Evolutionary conservation across 1,140 invertebrate genomes (phyloP), one percentile per base, ranked within the genome.

Genomic region (Chrysoperla carnea): DNA sequence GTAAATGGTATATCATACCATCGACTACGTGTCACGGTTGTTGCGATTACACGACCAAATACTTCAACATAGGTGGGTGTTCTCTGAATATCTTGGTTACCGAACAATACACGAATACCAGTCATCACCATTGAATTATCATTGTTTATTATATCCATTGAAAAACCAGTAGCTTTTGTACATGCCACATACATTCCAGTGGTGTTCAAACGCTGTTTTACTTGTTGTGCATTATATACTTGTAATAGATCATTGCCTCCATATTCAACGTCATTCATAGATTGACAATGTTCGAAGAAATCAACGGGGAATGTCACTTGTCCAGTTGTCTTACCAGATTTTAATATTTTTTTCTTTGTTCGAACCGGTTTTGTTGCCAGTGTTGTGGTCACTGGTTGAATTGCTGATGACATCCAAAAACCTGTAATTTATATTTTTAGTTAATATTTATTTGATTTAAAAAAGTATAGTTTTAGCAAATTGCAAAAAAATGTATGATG

Each of bases 1-100:
- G 90, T 93, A 35, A 97, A 72, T 0, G 93, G 91, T 44, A 97
- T 76, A 59, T 97, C 93, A 59, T 88, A 95, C 92, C 92, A 97
- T 9, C 93, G 74, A 48, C 79, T 79, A 38, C 87, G 69, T 1
- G 74, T 76, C 5, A 88, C 65, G 9, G 70, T 70, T 2, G 89
- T 83, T 23, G 76, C 72, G 27, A 89, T 76, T 31, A 72, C 80
- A 47, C 93, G 72, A 4, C 88, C 89, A 60, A 91, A 84, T 8
- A 95, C 68, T 63, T 90, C 86, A 29, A 91, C 72, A 53, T 79
- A 90, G 6, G 80, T 68, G 0, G 93, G 93, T 1, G 82, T 78
- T 50, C 85, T 73, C 43, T 82, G 78, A 5, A 81, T 63, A 52
- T 92, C 89, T 64, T 95, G 89, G 46, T 74, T 83, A 6, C 92